phyloP scores from a whole-genome alignment of 2,113 vertebrate genomes.

The Balaenoptera acutorostrata region DNA sequence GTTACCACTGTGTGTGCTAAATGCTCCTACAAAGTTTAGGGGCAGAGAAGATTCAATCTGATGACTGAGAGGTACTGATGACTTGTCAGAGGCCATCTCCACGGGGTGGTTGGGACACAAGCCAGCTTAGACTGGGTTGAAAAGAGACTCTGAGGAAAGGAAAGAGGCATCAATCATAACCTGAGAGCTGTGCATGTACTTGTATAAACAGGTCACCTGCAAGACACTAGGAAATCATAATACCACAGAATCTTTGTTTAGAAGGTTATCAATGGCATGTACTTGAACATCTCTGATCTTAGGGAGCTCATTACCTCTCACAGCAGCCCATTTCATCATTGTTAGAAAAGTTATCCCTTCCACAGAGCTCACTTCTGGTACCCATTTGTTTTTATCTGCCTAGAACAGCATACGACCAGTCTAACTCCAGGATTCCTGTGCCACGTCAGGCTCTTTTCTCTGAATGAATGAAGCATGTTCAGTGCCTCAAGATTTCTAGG shows the following conservation, averaged over 20 bases:
- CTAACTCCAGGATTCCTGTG: background rate
- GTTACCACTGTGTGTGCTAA: background rate
- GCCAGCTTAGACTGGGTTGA: background rate
- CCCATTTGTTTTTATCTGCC: background rate
- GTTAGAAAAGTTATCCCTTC: background rate
- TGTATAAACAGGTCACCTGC: background rate
- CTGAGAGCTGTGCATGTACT: background rate
- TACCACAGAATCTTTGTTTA: background rate
- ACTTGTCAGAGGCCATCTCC: background rate
- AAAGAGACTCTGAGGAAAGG: background rate
- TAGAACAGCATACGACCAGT: background rate
- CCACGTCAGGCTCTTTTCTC: background rate
- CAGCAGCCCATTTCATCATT: background rate
- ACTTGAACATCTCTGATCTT: background rate
- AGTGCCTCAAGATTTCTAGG: background rate
- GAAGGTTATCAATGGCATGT: background rate
- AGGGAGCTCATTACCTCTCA: background rate
- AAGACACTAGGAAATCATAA: background rate
- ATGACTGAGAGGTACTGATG: background rate
- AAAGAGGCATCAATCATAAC: background rate
- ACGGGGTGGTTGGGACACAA: background rate
- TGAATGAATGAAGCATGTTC: background rate
- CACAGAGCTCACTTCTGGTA: background rate
- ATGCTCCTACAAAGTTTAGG: background rate
- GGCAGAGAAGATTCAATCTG: background rate